Evolutionary conservation across 2,797 vertebrate species (phyloP), one percentile per base, ranked within the genome.

Genomic region (Leptodactylus fallax): DNA sequence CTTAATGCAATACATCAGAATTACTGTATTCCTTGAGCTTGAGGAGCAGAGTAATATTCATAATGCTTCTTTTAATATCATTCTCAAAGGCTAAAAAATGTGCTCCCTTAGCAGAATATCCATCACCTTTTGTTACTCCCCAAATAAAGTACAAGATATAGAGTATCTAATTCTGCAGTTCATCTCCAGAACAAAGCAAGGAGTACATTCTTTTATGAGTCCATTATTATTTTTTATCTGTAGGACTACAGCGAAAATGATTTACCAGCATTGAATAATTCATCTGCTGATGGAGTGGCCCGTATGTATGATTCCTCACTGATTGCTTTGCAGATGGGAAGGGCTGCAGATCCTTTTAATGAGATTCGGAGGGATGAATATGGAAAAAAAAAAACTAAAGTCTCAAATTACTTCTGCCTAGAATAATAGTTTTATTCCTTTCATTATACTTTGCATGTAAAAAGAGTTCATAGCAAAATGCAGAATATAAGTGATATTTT

Each of bases 211-310:
- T 79, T 85, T 89, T 89, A 89, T 82, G 71, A 58, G 51, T 79
- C 49, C 84, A 86, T 89, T 86, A 83, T 78, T 89, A 49, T 79
- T 85, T 89, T 85, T 89, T 86, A 86, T 89, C 69, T 86, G 69
- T 81, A 88, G 56, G 84, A 79, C 79, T 89, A 82, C 27, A 86
- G 72, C 25, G 67, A 85, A 89, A 86, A 78, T 86, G 84, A 83
- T 89, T 89, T 86, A 83, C 60, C 79, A 86, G 84, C 72, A 60
- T 25, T 89, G 88, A 77, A 89, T 89, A 82, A 89, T 89, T 89
- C 88, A 89, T 83, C 76, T 78, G 71, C 58, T 89, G 88, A 89
- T 89, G 72, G 88, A 86, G 79, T 78, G 71, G 79, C 67, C 79
- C 27, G 53, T 86, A 83, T 78, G 88, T 83, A 89, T 58, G 84